Conservation (phyloP, 2,113 vertebrate species). For the Rutilus rutilus region DNA sequence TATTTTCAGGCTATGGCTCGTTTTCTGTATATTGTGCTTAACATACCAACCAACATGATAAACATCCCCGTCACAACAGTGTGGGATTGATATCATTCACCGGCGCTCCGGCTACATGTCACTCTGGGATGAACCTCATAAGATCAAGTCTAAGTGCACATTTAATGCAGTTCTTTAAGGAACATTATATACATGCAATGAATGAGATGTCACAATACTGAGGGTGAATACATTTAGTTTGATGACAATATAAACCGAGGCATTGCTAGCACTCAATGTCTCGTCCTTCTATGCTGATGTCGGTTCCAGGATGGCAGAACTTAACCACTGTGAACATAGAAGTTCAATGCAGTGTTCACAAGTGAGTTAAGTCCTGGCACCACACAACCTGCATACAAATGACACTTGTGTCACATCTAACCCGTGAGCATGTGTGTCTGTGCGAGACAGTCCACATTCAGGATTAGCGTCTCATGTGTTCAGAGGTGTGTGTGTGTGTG, state of each 20-base stretch:
- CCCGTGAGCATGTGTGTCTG: neutral
- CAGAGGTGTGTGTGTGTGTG: conserved; percentile 18
- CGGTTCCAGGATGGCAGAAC: conserved; percentile 83
- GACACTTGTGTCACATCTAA: neutral
- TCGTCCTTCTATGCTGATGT: conserved; percentile 46
- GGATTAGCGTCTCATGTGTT: conserved; percentile 38
- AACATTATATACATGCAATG: neutral
- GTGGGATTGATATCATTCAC: neutral
- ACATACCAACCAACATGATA: neutral
- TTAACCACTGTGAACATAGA: conserved; percentile 96
- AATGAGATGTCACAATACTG: neutral
- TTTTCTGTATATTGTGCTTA: neutral
- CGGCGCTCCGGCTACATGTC: neutral
- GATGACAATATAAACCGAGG: no score
- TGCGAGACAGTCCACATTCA: conserved; percentile 1
- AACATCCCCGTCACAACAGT: neutral
- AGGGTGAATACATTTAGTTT: neutral
- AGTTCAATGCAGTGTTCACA: conserved; percentile 83
- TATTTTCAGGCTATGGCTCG: neutral
- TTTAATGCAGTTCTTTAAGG: neutral
- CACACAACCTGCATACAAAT: conserved; percentile 59
- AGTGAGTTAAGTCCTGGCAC: conserved; percentile 88
- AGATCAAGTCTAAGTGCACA: no score
- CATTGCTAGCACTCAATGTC: no score
- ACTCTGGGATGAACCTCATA: neutral